These are phyloP conservation scores for Eupithecia inturbata DNA, from an alignment of 2,888 invertebrate genomes.

Conservation along the genomic window DNA sequence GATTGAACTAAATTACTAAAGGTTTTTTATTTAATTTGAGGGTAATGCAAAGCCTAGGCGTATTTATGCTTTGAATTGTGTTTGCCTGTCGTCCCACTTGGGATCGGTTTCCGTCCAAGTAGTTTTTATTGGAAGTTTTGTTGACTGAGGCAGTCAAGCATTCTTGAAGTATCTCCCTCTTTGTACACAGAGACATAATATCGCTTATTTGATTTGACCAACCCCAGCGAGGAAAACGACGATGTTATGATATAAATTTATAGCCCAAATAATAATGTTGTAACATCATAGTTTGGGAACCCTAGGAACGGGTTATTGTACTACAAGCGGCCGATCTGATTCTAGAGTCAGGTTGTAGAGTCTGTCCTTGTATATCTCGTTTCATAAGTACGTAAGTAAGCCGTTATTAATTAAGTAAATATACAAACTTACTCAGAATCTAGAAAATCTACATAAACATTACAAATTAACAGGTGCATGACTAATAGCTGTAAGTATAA, in stretches of 20 bases:
- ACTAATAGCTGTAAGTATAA: slow-evolving; percentile 51
- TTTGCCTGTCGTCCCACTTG: slow-evolving; percentile 63
- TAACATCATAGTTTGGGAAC: background rate
- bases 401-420: slow-evolving; percentile 35
- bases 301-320: background rate
- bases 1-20: slow-evolving; percentile 80
- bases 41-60: slow-evolving; percentile 70
- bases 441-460: slow-evolving; percentile 44
- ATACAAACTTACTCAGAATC: slow-evolving; percentile 26
- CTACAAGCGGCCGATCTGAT: background rate
- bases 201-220: slow-evolving; percentile 74
- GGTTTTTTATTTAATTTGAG: slow-evolving; percentile 82
- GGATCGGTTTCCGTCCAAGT: slow-evolving; percentile 69
- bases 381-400: slow-evolving; percentile 20
- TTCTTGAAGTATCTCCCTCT: slow-evolving; percentile 59
- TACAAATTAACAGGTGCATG: slow-evolving; percentile 47
- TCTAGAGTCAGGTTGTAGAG: background rate
- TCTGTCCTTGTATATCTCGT: slow-evolving; percentile 6
- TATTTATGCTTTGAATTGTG: slow-evolving; percentile 61
- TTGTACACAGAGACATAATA: slow-evolving; percentile 73
- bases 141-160: slow-evolving; percentile 70
- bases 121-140: slow-evolving; percentile 80
- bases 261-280: slow-evolving; percentile 20
- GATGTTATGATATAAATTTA: slow-evolving; percentile 54
- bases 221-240: slow-evolving; percentile 56